These are phyloP conservation scores for Triplophysa tibetana DNA, from an alignment of 2,113 vertebrate genomes.

Conservation along the genomic window DNA sequence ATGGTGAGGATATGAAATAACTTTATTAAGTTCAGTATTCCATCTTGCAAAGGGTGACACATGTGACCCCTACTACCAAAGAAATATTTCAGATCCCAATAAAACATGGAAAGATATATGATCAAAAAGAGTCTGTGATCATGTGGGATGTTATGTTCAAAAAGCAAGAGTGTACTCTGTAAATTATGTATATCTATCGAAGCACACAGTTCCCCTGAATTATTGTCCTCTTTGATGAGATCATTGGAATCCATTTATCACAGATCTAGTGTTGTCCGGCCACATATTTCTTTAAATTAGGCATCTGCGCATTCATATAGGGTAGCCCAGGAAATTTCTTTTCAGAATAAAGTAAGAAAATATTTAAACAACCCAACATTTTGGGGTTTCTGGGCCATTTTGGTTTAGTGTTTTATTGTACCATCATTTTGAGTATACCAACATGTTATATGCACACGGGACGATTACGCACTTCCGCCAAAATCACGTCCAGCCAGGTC, in stretches of 20 bases:
- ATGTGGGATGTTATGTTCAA: constrained; percentile 18
- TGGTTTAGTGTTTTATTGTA: no score
- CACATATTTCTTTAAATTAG: not conserved
- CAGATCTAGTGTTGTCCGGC: not conserved
- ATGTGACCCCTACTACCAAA: not conserved
- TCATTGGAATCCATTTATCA: not conserved
- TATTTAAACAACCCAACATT: no score
- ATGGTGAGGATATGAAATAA: not conserved
- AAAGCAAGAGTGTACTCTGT: constrained; percentile 24
- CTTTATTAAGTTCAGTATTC: not conserved
- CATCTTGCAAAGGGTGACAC: not conserved
- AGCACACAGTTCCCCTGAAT: not conserved
- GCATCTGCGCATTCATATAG: not conserved
- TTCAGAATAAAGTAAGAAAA: no score
- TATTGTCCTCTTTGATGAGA: not conserved
- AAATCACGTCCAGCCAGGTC: no score
- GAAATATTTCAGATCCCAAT: not conserved
- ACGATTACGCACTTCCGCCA: no score
- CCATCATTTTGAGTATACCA: no score
- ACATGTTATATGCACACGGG: no score
- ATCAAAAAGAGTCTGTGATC: constrained; percentile 42
- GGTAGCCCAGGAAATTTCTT: no score
- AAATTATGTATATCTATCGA: constrained; percentile 11
- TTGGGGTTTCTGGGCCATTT: no score
- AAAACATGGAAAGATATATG: constrained; percentile 3